Base-by-base conservation (phyloP, 1,140 invertebrate species). In the Apocrypta bakeri region DNA sequence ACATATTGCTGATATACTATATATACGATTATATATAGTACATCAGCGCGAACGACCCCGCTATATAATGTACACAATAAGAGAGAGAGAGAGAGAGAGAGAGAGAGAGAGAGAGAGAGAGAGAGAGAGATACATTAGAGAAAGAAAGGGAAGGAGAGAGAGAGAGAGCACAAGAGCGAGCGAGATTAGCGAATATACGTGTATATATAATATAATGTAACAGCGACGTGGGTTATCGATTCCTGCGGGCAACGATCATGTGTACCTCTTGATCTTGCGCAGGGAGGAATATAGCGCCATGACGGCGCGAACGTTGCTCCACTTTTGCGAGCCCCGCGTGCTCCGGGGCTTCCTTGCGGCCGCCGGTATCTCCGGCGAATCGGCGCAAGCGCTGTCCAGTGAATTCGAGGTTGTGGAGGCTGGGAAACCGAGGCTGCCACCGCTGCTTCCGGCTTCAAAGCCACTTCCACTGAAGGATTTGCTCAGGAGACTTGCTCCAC, bases 261-360 rank as follows among this genome's bases (percentile, higher is more conserved):
- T 24, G 87, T 94, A 96, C 96, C 96, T 97, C 95, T 96, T 96
- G 92, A 97, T 97, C 93, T 96, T 96, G 92, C 96, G 94, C 88
- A 97, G 94, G 86, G 96, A 95, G 92, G 96, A 95, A 94, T 97
- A 97, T 93, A 96, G 96, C 86, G 96, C 95, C 95, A 97, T 96
- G 87, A 96, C 96, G 86, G 96, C 96, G 88, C 95, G 93, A 83
- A 97, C 93, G 92, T 96, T 96, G 92, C 95, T 95, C 96, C 96
- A 97, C 89, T 95, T 96, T 93, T 96, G 95, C 87, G 95, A 94
- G 83, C 95, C 94, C 90, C 94, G 93, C 89, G 94, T 92, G 84
- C 85, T 90, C 85, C 89, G 89, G 56, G 90, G 86, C 66, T 88
- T 84, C 72, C 87, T 89, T 24, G 87, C 63, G 8, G 86, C 82